Evolutionary conservation across 2,888 invertebrate species (phyloP).

Genomic region (Drosophila melanosoma): DNA sequence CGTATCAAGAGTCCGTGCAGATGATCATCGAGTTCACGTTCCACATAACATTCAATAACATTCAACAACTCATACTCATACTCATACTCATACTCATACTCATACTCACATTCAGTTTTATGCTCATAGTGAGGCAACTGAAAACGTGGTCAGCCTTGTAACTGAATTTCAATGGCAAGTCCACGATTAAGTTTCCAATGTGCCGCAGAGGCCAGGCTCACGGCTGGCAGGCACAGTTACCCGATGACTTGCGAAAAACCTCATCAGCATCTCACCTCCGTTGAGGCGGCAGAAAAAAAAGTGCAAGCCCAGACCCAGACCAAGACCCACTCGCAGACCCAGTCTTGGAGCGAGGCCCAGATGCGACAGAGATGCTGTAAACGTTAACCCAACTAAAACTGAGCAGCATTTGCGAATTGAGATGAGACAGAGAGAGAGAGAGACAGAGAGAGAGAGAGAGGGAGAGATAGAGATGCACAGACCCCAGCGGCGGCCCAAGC

Average conservation of each 20-base stretch:
- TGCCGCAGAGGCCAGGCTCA: conserved; percentile 72
- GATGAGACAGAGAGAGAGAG: conserved; percentile 27
- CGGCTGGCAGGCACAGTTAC: conserved; percentile 67
- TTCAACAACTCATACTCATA: conserved; percentile 21
- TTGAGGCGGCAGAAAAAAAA: conserved; percentile 52
- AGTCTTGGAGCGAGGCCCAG: conserved; percentile 30
- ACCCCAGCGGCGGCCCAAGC: conserved; percentile 38
- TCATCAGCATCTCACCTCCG: conserved; percentile 59
- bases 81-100: conserved; percentile 17
- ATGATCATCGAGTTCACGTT: conserved; percentile 49
- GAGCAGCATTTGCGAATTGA: conserved; percentile 60
- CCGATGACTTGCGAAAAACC: conserved; percentile 83
- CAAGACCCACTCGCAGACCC: conserved; percentile 23
- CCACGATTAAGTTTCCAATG: conserved; percentile 76
- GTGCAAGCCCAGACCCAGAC: conserved; percentile 69
- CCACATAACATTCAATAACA: conserved; percentile 66
- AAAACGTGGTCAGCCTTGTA: conserved; percentile 78
- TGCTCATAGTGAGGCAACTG: conserved; percentile 47
- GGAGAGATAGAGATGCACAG: conserved; percentile 5
- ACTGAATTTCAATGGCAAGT: conserved; percentile 83
- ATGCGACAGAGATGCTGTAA: conserved; percentile 64
- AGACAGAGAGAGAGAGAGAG: conserved; percentile 2
- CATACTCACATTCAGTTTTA: conserved; percentile 26
- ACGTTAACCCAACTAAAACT: conserved; percentile 38
- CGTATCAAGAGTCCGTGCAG: conserved; percentile 32